phyloP scores from a whole-genome alignment of 2,113 vertebrate genomes.

The Trichechus manatus region DNA sequence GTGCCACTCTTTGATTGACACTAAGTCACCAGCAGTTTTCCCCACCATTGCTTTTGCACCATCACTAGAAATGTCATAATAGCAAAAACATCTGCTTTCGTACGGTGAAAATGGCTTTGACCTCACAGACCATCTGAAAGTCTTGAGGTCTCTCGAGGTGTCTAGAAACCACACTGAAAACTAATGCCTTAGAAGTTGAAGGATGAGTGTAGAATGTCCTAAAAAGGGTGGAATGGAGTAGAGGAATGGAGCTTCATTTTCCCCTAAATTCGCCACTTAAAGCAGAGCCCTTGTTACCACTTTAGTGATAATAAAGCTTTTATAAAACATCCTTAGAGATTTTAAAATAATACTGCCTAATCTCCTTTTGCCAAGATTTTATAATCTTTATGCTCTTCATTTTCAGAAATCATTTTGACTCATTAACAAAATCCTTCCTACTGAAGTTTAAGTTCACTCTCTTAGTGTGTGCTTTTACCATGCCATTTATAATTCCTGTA shows the following conservation, averaged over 20 bases:
- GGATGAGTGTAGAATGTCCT: background rate
- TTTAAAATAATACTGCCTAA: too few relatives aligned
- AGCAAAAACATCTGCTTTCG: background rate
- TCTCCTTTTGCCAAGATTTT: background rate
- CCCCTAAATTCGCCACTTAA: background rate
- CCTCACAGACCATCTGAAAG: background rate
- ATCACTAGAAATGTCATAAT: background rate
- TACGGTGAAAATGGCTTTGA: background rate
- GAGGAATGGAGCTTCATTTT: background rate
- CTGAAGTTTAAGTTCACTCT: background rate
- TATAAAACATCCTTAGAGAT: background rate
- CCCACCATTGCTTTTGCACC: background rate
- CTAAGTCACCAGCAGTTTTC: background rate
- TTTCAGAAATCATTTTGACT: background rate
- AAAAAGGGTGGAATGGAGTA: background rate
- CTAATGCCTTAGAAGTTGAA: background rate
- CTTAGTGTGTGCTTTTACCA: background rate
- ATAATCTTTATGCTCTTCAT: background rate
- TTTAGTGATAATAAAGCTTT: background rate
- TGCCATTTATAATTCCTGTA: background rate
- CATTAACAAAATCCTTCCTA: background rate
- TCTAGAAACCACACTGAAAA: background rate
- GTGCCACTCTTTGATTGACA: background rate
- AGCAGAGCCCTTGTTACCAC: background rate
- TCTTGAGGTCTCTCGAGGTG: background rate